Evolutionary conservation across 2,888 invertebrate species (phyloP).

Genomic region (Cerastis leucographa): DNA sequence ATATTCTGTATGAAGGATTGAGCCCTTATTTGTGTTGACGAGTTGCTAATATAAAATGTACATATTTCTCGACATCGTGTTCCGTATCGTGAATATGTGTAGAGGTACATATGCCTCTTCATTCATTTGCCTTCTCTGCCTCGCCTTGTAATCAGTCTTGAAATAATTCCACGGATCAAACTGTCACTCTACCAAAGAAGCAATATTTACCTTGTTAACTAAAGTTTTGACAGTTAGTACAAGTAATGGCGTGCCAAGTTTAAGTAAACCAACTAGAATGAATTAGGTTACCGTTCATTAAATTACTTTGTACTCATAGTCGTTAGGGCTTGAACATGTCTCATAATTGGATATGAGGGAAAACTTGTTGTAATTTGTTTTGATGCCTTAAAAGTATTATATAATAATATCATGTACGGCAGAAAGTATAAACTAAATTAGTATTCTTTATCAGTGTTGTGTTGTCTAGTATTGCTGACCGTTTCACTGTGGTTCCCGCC

Average conservation of each 20-base stretch:
- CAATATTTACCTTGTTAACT: conserved; percentile 81
- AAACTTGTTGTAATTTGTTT: conserved; percentile 44
- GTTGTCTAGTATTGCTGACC: conserved; percentile 3
- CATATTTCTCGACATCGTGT: conserved; percentile 45
- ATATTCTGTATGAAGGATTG: conserved; percentile 64
- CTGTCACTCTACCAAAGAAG: conserved; percentile 73
- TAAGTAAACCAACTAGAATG: conserved; percentile 71
- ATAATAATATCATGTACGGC: neutral
- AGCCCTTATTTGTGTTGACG: conserved; percentile 64
- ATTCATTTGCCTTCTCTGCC: conserved; percentile 6
- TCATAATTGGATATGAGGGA: conserved; percentile 44
- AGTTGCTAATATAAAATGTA: conserved; percentile 65
- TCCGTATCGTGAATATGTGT: conserved; percentile 40
- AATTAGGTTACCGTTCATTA: conserved; percentile 70
- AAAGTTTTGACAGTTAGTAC: conserved; percentile 76
- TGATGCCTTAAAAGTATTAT: conserved; percentile 10
- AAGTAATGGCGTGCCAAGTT: conserved; percentile 73
- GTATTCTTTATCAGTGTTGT: neutral
- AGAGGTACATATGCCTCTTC: conserved; percentile 2
- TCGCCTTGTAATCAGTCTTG: conserved; percentile 21
- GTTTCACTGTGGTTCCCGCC: no score
- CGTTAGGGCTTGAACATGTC: conserved; percentile 37
- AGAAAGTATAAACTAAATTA: conserved; percentile 13
- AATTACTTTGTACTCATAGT: conserved; percentile 57
- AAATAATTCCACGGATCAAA: conserved; percentile 55